These are phyloP conservation scores for Ifrita kowaldi DNA, from an alignment of 2,113 vertebrate genomes.

Conservation along the genomic window DNA sequence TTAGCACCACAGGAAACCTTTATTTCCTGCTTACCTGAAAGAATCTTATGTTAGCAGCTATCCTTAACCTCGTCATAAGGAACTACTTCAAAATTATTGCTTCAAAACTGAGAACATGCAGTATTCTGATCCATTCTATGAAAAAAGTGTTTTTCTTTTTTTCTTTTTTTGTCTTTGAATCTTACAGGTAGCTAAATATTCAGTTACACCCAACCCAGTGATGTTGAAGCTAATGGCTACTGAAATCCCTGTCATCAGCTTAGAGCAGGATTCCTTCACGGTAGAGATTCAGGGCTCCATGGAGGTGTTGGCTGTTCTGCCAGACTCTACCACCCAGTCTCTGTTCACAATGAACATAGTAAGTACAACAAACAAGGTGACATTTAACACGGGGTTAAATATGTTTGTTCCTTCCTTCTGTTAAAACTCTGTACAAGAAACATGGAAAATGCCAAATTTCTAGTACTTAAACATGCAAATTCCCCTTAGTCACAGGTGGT, in stretches of 20 bases:
- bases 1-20: not conserved
- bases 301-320: conserved; percentile 50
- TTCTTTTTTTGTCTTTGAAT: not conserved
- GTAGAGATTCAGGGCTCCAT: conserved; percentile 56
- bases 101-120: not conserved
- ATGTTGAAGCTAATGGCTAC: conserved; percentile 59
- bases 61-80: not conserved
- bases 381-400: not conserved
- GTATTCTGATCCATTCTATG: not conserved
- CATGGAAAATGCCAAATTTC: not conserved
- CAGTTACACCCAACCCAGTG: conserved; percentile 61
- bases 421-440: not conserved
- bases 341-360: conserved; percentile 70
- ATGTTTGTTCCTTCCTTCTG: not conserved
- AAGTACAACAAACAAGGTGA: conserved; percentile 20
- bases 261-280: conserved; percentile 43
- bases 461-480: not conserved
- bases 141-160: not conserved
- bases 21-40: not conserved
- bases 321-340: conserved; percentile 30
- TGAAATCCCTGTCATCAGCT: conserved; percentile 45
- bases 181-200: conserved; percentile 59
- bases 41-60: not conserved
- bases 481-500: not conserved
- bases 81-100: not conserved